phyloP scores from a whole-genome alignment of 2,113 vertebrate species.

The Phalacrocorax aristotelis region DNA sequence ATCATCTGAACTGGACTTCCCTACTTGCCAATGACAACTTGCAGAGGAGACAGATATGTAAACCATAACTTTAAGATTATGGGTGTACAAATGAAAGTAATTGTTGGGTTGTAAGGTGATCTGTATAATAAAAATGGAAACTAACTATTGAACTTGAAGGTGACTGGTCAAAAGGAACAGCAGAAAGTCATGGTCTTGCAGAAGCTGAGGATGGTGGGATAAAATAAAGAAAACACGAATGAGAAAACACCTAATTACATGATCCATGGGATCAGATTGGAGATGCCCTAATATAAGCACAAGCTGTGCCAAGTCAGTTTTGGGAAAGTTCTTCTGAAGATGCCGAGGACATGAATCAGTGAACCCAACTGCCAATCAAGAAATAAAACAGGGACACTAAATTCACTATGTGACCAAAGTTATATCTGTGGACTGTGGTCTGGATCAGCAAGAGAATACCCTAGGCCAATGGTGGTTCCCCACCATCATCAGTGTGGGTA shows the following conservation, averaged over 20 bases:
- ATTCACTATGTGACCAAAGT: not conserved
- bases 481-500: rapidly evolving
- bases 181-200: not conserved
- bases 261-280: not conserved
- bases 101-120: not conserved
- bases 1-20: not conserved
- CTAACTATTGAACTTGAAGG: not conserved
- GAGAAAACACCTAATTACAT: not conserved
- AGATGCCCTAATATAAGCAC: not conserved
- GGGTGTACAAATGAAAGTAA: not conserved
- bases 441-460: not conserved
- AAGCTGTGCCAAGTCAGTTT: not conserved
- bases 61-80: not conserved
- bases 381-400: not conserved
- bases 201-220: not conserved
- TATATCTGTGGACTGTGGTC: rapidly evolving
- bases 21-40: not conserved
- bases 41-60: not conserved
- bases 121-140: not conserved
- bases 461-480: rapidly evolving
- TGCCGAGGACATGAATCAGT: not conserved
- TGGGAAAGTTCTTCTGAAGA: not conserved
- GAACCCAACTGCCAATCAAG: not conserved
- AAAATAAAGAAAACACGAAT: not conserved
- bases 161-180: not conserved